Base-by-base conservation (phyloP, 2,113 vertebrate species). In the Pseudorectes ferrugineus region DNA sequence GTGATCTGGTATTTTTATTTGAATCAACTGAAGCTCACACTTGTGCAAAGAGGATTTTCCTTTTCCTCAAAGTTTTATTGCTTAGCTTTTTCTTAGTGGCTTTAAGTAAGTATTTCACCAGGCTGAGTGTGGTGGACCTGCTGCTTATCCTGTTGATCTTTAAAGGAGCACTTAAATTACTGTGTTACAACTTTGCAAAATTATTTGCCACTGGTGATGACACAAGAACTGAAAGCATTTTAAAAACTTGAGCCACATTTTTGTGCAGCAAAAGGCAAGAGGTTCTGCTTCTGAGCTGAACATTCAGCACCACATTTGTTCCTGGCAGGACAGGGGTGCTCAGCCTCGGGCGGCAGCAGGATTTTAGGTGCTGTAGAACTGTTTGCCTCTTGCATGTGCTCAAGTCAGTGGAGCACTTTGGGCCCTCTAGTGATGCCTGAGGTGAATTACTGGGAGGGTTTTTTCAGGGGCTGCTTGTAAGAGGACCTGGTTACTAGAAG, bases 361-460 rank as follows among this genome's bases (percentile, higher is more conserved):
- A 19, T 25, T 75, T 86, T 10, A n/a, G 48, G 40, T 5, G 4
- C 55, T 81, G 65, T 23, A 31, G 38, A 67, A 8, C 18, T 12
- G 33, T 65, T 54, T 54, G 51, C 33, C 12, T 73, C 40, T 57
- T 84, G 46, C 31, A 38, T 23, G 22, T 19, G 31, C 63, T 71
- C 4, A 0, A 55, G 18, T 33, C 26, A 3, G 20, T 42, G 75
- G 70, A 72, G 67, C 45, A 12, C 48, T 78, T 81, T 74, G 28
- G 85, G 95, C 91, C 94, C 96, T 93, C 88, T 95, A 81, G 79
- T 67, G 96, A 59, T 71, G 36, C 14, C 51, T 17, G 79, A 33
- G 14, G 31, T 80, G 33, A 19, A 77, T 77, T 55, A 33, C 68
- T n/a, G 7, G 42, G 52, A 76, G 35, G 7, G 10, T 33, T 67